Conservation (phyloP, 2,888 invertebrate genomes). For the Andrena bucephala region DNA sequence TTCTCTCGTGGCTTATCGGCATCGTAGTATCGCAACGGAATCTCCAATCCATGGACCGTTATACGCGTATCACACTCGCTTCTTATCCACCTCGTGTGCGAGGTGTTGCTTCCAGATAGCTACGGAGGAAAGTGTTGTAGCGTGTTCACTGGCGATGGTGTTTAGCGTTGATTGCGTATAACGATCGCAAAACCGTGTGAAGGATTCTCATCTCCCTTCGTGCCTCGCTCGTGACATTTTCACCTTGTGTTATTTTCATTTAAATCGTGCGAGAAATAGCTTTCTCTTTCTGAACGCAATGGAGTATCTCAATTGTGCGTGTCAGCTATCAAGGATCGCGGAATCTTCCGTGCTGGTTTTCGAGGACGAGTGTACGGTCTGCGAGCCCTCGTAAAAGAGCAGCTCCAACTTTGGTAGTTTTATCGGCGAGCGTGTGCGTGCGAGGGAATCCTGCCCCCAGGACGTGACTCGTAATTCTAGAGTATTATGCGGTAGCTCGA, state of each 20-base stretch:
- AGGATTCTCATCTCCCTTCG: conserved; percentile 50
- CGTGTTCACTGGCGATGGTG: conserved; percentile 61
- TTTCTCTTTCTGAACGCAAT: not conserved
- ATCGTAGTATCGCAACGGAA: conserved; percentile 39
- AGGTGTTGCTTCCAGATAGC: conserved; percentile 41
- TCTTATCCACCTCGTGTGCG: conserved; percentile 35
- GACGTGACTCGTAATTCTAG: conserved; percentile 78
- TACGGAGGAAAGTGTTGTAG: conserved; percentile 58
- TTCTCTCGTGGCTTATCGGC: conserved; percentile 6
- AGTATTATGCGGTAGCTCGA: conserved; percentile 76
- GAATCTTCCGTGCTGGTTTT: no score
- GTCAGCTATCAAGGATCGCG: no score
- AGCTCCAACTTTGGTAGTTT: no score
- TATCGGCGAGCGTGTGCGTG: conserved; percentile 32
- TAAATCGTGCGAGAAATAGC: conserved; percentile 14
- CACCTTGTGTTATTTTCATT: conserved; percentile 38
- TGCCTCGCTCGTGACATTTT: conserved; percentile 30
- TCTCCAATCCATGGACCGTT: conserved; percentile 32
- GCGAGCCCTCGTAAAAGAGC: no score
- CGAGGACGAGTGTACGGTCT: no score
- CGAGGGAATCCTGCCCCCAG: conserved; percentile 69
- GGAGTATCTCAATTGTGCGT: not conserved
- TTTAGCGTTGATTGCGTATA: conserved; percentile 64
- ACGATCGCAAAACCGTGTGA: conserved; percentile 74
- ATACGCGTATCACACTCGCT: conserved; percentile 37